phyloP scores from a whole-genome alignment of 2,888 invertebrate genomes.

The Scaptomyza caliginosa region DNA sequence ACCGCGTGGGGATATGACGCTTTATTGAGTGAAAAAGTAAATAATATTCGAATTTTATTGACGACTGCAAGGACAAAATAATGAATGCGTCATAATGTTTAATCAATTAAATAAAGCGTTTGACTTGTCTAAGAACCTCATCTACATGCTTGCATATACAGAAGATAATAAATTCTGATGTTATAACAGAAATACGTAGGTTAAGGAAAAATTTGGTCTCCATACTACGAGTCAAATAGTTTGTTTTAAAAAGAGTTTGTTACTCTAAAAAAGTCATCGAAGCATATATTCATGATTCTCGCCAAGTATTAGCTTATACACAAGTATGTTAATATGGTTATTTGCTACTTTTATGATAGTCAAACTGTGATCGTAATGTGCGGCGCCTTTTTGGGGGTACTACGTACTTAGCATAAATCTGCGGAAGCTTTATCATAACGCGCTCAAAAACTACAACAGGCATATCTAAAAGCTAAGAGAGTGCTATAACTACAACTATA shows the following conservation, averaged over 20 bases:
- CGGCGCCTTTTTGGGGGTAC: slow-evolving; percentile 10
- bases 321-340: slow-evolving; percentile 7
- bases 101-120: slow-evolving; percentile 18
- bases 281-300: background rate
- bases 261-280: background rate
- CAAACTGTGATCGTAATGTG: slow-evolving; percentile 4
- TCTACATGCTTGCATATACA: background rate
- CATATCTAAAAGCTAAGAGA: slow-evolving; percentile 28
- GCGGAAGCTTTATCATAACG: slow-evolving; percentile 33
- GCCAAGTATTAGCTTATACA: background rate
- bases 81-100: slow-evolving; percentile 14
- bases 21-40: slow-evolving; percentile 55
- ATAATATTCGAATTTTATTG: slow-evolving; percentile 38
- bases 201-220: background rate
- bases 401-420: slow-evolving; percentile 46
- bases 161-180: background rate
- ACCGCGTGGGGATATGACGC: slow-evolving; percentile 18
- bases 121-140: background rate
- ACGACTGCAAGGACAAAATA: slow-evolving; percentile 9
- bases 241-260: background rate
- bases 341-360: slow-evolving; percentile 6
- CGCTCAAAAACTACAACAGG: slow-evolving; percentile 41
- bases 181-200: background rate
- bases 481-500: slow-evolving; percentile 27
- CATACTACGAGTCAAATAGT: no score